Conservation (phyloP, 2,888 invertebrate species). For the Mesoligia furuncula region DNA sequence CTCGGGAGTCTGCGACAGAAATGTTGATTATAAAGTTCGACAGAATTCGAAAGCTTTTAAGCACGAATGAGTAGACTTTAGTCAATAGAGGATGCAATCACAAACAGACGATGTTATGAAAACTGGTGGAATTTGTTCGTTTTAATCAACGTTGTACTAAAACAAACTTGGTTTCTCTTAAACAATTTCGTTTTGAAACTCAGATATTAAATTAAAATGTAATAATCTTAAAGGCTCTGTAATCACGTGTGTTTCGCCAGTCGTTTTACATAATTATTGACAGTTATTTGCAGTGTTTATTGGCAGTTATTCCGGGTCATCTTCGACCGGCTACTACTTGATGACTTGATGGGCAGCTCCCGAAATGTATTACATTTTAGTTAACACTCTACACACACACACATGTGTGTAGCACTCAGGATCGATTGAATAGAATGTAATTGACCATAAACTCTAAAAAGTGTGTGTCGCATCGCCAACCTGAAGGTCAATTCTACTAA, state of each 20-base stretch:
- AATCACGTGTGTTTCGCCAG: too few species aligned
- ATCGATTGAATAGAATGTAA: too few species aligned
- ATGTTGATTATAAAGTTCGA: neutral
- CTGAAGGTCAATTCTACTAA: too few species aligned
- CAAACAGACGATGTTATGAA: neutral
- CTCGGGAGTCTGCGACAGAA: neutral
- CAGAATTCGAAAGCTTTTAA: neutral
- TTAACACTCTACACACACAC: neutral
- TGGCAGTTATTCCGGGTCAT: too few species aligned
- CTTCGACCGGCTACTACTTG: too few species aligned
- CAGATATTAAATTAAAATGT: neutral
- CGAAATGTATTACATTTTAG: too few species aligned
- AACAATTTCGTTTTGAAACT: neutral
- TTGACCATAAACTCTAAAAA: too few species aligned
- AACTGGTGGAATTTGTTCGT: neutral
- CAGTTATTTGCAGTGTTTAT: too few species aligned
- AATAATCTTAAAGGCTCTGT: neutral
- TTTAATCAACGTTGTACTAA: neutral
- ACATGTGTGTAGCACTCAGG: too few species aligned
- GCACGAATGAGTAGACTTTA: neutral
- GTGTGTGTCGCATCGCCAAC: too few species aligned
- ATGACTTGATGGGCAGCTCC: too few species aligned
- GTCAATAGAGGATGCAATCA: neutral
- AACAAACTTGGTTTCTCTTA: neutral
- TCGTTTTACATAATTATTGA: too few species aligned